Evolutionary conservation across 1,140 invertebrate species (phyloP).

Genomic region (Ips typographus): DNA sequence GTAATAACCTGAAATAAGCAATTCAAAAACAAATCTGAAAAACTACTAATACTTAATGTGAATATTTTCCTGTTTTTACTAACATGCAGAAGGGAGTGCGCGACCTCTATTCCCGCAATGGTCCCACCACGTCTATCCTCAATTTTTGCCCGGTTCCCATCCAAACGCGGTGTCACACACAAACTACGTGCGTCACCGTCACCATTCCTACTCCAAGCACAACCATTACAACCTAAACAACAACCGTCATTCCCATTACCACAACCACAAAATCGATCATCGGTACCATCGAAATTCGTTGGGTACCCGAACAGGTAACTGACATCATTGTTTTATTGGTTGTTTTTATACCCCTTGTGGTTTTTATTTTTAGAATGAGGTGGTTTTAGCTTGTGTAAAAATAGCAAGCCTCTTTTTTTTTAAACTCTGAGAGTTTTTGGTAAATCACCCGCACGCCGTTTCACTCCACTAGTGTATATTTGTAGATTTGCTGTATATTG

Average conservation of each 20-base stretch:
- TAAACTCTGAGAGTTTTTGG: no score
- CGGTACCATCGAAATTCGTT: conserved; percentile 63
- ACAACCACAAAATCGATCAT: conserved; percentile 54
- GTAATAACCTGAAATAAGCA: no score
- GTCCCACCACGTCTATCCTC: conserved; percentile 89
- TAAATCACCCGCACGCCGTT: no score
- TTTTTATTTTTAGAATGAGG: no score
- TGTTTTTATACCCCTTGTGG: no score
- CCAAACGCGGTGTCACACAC: conserved; percentile 67
- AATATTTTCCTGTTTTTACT: conserved; percentile 33
- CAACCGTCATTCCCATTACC: conserved; percentile 58
- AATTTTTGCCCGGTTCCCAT: conserved; percentile 85
- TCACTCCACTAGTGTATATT: no score
- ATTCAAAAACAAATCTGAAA: no score
- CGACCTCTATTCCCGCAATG: conserved; percentile 87
- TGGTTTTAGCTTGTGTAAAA: no score
- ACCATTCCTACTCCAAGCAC: conserved; percentile 59
- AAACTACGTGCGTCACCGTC: conserved; percentile 58
- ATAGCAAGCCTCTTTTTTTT: no score
- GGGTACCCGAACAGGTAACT: conserved; percentile 66
- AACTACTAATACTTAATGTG: no score
- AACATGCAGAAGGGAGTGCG: conserved; percentile 49
- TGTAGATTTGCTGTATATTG: no score
- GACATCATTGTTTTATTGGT: background rate
- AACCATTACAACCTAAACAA: conserved; percentile 53